Conservation (phyloP, 2,113 vertebrate species). For the Sylvia atricapilla region DNA sequence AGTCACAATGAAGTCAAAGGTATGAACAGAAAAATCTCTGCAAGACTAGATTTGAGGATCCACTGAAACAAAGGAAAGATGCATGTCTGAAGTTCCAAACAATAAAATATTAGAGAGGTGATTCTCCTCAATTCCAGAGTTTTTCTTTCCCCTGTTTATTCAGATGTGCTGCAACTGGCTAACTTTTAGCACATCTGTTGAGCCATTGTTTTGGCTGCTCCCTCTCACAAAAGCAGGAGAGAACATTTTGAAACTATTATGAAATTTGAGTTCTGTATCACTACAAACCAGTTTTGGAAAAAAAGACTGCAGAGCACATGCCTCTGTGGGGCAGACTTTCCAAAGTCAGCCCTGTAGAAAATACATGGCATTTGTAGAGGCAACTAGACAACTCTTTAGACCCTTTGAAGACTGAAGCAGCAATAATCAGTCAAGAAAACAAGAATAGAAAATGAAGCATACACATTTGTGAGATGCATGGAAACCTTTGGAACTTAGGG, state of each 20-base stretch:
- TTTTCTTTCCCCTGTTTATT: not conserved
- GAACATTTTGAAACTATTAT: not conserved
- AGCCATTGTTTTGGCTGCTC: not conserved
- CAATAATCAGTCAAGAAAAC: not conserved
- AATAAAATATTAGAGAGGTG: not conserved
- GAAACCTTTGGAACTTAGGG: not conserved
- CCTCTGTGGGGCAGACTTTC: not conserved
- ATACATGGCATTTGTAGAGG: not conserved
- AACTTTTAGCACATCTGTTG: not conserved
- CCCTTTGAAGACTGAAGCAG: not conserved
- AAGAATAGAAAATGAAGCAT: not conserved
- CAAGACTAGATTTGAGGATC: not conserved
- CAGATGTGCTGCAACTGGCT: not conserved
- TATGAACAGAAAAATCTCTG: not conserved
- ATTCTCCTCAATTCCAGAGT: not conserved
- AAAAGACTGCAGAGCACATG: not conserved
- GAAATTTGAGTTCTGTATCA: not conserved
- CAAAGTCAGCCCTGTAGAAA: not conserved
- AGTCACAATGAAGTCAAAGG: not conserved
- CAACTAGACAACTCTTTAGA: not conserved
- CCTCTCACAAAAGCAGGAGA: not conserved
- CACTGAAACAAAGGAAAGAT: not conserved
- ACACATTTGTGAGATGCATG: not conserved
- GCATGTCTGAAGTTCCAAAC: not conserved
- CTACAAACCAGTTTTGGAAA: not conserved